Base-by-base conservation (phyloP, 2,113 vertebrate genomes). In the Neomonachus schauinslandi region DNA sequence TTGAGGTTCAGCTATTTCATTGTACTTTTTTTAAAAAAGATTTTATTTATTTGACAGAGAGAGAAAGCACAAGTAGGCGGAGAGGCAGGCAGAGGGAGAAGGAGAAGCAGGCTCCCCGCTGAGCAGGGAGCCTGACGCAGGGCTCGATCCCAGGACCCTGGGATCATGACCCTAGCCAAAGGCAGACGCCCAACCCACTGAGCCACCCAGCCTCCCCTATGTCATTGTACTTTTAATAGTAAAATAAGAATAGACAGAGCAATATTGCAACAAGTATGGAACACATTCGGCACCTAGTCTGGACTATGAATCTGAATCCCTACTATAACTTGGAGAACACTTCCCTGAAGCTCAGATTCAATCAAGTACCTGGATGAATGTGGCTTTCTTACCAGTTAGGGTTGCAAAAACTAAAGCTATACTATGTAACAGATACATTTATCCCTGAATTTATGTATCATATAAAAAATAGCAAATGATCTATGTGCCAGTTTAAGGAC, bases 401-500 rank as follows among this genome's bases (percentile, higher is more conserved):
- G 22, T 42, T 39, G 5, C 31, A 76, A 94, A 94, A 92, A 63
- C 7, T n/a, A 95, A 94, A 91, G 42, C 24, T 88, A 10, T 36
- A 49, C 36, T 51, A 33, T 51, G 21, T 24, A 53, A 53, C 39
- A n/a, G 24, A 76, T 53, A 46, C 42, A 74, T 67, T 91, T 61
- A 80, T 91, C 67, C 19, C 18, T 16, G 24, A 98, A 18, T 89
- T 92, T 92, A 79, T 46, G 89, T 42, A 2, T 89, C 85, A 71
- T 71, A 2, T 92, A 77, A 91, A 95, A 84, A 33, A 81, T 9
- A 57, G 33, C 31, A 63, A 79, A 51, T 95, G 36, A 92, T 13
- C 61, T 77, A 71, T 15, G 15, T 84, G 31, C 86, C 69, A 53
- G 16, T 88, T 94, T 59, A 87, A n/a, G 28, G 10, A 91, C 93